Percentiles rank a stretch among this genome's conserved stretches.
Conservation (phyloP, 23 tunicate genomes). For the Ciona savignyi region DNA sequence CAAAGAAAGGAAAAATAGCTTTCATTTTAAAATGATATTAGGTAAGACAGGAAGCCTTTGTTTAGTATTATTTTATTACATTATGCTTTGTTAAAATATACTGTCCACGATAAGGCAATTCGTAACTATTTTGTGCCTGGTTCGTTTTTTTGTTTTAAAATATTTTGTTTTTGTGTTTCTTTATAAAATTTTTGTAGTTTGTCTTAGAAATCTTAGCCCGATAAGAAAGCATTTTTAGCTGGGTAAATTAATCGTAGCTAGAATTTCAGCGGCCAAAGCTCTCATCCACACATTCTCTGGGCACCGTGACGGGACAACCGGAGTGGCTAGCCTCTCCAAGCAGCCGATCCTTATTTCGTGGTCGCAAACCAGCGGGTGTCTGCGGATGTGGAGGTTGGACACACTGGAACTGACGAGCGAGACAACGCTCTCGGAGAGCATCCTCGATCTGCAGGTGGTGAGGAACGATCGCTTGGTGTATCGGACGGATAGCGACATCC, state of each 20-base stretch:
- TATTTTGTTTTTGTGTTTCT: no score
- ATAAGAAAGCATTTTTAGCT: no score
- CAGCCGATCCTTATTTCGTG: constrained; percentile 67
- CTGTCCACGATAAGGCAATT: no score
- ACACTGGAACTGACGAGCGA: constrained; percentile 46
- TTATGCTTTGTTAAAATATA: no score
- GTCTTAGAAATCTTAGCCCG: not conserved
- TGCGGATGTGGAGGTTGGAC: constrained; percentile 77
- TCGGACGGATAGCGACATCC: constrained; percentile 28
- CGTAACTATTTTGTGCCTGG: no score
- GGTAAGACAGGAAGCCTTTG: no score
- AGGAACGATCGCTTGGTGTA: constrained; percentile 34
- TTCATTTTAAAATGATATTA: no score
- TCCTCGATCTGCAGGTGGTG: constrained; percentile 11
- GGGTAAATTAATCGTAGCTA: not conserved
- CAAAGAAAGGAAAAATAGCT: no score
- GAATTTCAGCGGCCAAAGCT: constrained; percentile 26
- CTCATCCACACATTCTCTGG: constrained; percentile 43
- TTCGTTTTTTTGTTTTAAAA: no score
- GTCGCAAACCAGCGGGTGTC: constrained; percentile 55
- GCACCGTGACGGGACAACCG: constrained; percentile 69
- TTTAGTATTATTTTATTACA: no score
- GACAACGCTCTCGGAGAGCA: constrained; percentile 37
- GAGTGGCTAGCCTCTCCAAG: constrained; percentile 22
- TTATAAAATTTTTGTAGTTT: not conserved